A percentile compares a stretch with the other conserved stretches of the same genome.
These are phyloP conservation scores for Dynastes tityus DNA, from an alignment of 2,888 invertebrate species.

Conservation along the genomic window DNA sequence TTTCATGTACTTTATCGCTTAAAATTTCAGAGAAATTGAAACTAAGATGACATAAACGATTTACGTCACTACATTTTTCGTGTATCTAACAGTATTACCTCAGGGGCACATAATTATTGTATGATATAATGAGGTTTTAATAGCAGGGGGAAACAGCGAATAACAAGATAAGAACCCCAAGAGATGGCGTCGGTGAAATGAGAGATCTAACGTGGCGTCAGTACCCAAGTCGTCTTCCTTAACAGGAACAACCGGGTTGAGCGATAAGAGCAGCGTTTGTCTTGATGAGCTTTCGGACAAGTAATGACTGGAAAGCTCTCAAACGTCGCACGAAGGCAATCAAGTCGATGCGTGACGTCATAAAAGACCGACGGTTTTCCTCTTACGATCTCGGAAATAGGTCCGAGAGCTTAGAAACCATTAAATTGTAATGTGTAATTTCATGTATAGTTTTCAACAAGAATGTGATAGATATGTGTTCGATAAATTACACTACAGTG, in stretches of 20 bases:
- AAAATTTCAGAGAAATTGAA: not conserved
- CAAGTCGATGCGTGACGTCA: constrained; percentile 70
- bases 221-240: constrained; percentile 22
- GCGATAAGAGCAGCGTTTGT: constrained; percentile 63
- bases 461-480: constrained; percentile 18
- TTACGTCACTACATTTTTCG: not conserved
- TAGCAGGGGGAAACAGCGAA: not conserved
- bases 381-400: constrained; percentile 55
- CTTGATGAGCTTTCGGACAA: constrained; percentile 67
- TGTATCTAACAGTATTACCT: not conserved
- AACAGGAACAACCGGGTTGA: constrained; percentile 45
- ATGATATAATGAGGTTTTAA: constrained; percentile 20
- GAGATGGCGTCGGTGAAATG: constrained; percentile 25
- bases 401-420: constrained; percentile 51
- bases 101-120: not conserved
- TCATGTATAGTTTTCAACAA: constrained; percentile 6
- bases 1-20: too few relatives aligned
- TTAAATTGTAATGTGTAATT: constrained; percentile 29
- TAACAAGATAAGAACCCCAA: constrained; percentile 29
- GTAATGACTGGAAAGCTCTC: constrained; percentile 67
- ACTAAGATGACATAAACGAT: too few relatives aligned
- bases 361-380: constrained; percentile 62
- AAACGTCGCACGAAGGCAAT: constrained; percentile 66
- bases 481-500: not conserved
- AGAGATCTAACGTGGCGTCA: constrained; percentile 18